Base-by-base conservation (phyloP, 2,797 vertebrate genomes). In the Pseudotriccus pelzelni region DNA sequence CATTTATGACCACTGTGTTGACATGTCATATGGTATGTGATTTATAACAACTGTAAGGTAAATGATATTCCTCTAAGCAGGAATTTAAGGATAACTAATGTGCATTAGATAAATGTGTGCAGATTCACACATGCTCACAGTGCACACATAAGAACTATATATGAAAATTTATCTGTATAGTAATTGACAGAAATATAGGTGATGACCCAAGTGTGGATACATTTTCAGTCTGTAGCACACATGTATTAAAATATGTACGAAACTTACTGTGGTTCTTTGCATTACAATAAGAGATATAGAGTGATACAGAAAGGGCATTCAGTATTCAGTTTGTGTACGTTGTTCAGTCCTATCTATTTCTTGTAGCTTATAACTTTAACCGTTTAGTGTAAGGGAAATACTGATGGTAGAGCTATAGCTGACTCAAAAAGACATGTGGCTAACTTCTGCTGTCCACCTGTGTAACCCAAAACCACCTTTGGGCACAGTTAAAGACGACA, bases 41-140 rank as follows among this genome's bases (percentile, higher is more conserved):
- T 92, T 89, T 76, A 64, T 80, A 23, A 23, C n/a, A 66, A 13
- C 27, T n/a, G 13, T 20, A n/a, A 43, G 17, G 27, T 64, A 56
- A 89, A 28, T 32, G 4, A 28, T 64, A 46, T 80, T 91, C 25
- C n/a, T 80, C 37, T 72, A 23, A 74, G 28, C 5, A 74, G 24
- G 15, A 87, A 53, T 83, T 77, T 23, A 83, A 46, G 68, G 22
- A 32, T 68, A 70, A 39, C 23, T 9, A 21, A 2, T 28, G 9
- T n/a, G 12, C 22, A 37, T 20, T 37, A 20, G 24, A 55, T 25
- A 41, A 47, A 41, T 0, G 0, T 2, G 2, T 64, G 12, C 39
- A 70, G 49, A 34, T 12, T 59, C 49, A 55, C 30, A 59, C 0
- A 8, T 39, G 30, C 60, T 85, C 75, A 20, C 27, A n/a, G 34